Percentiles rank a stretch among this genome's conserved stretches.
Evolutionary conservation across 2,888 invertebrate species (phyloP).

Genomic region (Orthosia gracilis): DNA sequence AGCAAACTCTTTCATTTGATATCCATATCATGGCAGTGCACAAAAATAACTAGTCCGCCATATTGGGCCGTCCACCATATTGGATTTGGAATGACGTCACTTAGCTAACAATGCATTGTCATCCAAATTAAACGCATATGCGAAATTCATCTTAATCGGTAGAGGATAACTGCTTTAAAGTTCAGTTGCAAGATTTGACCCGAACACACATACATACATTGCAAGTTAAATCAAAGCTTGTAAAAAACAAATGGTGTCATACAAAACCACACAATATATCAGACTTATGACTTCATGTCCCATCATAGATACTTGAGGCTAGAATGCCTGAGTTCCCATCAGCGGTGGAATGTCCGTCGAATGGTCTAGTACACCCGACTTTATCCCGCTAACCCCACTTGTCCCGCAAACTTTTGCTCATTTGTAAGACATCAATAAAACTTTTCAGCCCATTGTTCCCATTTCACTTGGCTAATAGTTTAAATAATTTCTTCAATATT

Average conservation of each 20-base stretch:
- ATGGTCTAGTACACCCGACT: slow-evolving; percentile 12
- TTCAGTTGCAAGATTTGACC: no score
- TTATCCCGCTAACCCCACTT: slow-evolving; percentile 24
- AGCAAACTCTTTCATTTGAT: no score
- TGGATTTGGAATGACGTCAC: no score
- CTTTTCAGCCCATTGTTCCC: slow-evolving; percentile 36
- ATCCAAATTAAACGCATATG: no score
- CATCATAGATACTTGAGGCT: neutral
- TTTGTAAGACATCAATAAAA: slow-evolving; percentile 59
- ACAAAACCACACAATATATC: neutral
- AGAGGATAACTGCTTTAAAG: no score
- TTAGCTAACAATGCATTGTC: no score
- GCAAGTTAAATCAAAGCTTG: no score
- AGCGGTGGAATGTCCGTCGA: slow-evolving; percentile 10
- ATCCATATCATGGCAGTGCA: no score
- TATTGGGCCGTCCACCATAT: no score
- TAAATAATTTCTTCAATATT: slow-evolving; percentile 46
- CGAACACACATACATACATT: no score
- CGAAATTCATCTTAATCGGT: no score
- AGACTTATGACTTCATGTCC: neutral
- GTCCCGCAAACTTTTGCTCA: slow-evolving; percentile 55
- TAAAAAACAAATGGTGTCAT: neutral
- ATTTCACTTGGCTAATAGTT: slow-evolving; percentile 52
- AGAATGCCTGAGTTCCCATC: slow-evolving; percentile 3
- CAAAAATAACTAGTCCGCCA: no score